These are phyloP conservation scores for silkworm (Bombyx mori) DNA, from an alignment of 1,140 invertebrate genomes.

Conservation along the genomic window DNA sequence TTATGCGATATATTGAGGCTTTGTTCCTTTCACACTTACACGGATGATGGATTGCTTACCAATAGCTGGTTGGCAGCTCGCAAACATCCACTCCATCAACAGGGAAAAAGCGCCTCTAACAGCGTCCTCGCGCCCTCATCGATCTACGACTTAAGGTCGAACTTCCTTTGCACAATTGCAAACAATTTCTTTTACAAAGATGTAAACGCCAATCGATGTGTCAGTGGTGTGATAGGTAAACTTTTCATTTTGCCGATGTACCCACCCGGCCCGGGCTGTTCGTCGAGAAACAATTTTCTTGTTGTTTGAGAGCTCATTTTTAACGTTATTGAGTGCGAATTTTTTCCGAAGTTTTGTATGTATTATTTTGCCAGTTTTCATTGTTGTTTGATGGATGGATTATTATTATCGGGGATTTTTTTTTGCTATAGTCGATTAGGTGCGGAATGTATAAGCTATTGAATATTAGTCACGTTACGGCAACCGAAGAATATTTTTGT, in stretches of 20 bases:
- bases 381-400: conserved; percentile 23
- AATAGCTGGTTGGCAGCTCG: conserved; percentile 47
- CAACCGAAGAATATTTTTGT: too few relatives aligned
- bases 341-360: conserved; percentile 32
- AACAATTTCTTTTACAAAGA: conserved; percentile 63
- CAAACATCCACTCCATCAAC: conserved; percentile 40
- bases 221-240: conserved; percentile 64
- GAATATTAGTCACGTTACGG: too few relatives aligned
- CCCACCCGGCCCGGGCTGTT: conserved; percentile 48
- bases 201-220: conserved; percentile 66
- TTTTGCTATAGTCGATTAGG: background rate
- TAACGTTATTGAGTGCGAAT: conserved; percentile 61
- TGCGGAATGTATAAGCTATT: too few relatives aligned
- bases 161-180: conserved; percentile 43
- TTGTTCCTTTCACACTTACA: conserved; percentile 46
- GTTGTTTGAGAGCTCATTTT: conserved; percentile 58
- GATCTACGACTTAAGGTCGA: conserved; percentile 39
- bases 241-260: conserved; percentile 68
- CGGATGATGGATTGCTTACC: conserved; percentile 59
- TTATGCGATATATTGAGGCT: conserved; percentile 25
- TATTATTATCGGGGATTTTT: conserved; percentile 8
- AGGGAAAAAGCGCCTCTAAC: conserved; percentile 33
- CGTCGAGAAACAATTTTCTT: conserved; percentile 62
- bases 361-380: conserved; percentile 34
- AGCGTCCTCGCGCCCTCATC: conserved; percentile 10